Base-by-base conservation (phyloP, 2,888 invertebrate species). In the Plutella xylostella region DNA sequence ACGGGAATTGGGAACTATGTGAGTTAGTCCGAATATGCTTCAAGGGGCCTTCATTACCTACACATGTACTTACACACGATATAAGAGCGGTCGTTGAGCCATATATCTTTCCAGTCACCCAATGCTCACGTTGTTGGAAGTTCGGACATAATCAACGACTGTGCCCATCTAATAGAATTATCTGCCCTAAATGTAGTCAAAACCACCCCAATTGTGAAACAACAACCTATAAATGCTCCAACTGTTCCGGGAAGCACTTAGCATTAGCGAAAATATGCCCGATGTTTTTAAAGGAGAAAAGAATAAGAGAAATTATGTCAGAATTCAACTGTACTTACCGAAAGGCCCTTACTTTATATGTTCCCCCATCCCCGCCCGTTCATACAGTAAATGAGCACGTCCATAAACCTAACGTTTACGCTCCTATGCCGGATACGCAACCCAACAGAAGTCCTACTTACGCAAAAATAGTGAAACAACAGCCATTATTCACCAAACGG, bases 241-340 rank as follows among this genome's bases (percentile, higher is more conserved):
- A 56, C 18, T 56, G 54, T 34, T 34, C 33, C 3, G 54, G 55
- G 1, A 18, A 30, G 5, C 54, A 55, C 33, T 53, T 54, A 51
- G 46, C 55, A 1, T 42, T 55, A n/a, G 41, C 44, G 12, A 56
- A 48, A 44, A 7, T 30, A 1, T 55, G 55, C 25, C 53, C 54
- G 1, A 12, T 46, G 6, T 56, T 47, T 35, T 20, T 48, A 18
- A 55, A 54, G 33, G 51, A 54, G 34, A 49, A 48, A 22, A 40
- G 22, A 31, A 7, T 54, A 1, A 43, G 50, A 30, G 45, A 49
- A 7, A 31, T 51, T 1, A 54, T 54, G 51, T 37, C 49, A 0
- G 51, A 54, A 21, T 49, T 43, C 18, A 51, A 52, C 31, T 52
- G 51, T 30, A 51, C 54, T 1, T 54, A 52, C n/a, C 45, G 42